Evolutionary conservation across 2,888 invertebrate genomes (phyloP).

Genomic region (Thymelicus sylvestris): DNA sequence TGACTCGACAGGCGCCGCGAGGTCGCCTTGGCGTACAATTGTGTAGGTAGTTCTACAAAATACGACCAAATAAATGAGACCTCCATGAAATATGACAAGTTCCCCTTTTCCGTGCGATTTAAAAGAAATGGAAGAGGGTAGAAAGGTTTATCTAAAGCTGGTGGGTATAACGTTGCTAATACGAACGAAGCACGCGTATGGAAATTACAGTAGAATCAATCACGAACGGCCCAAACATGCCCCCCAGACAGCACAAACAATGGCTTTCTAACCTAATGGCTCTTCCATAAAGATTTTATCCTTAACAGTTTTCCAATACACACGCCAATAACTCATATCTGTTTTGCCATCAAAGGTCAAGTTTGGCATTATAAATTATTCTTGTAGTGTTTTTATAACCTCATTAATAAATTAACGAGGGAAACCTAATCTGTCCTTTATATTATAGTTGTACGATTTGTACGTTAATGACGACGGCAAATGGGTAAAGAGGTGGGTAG

Average conservation of each 20-base stretch:
- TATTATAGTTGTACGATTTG: no score
- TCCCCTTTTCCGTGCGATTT: conserved; percentile 46
- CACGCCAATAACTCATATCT: conserved; percentile 32
- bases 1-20: conserved; percentile 82
- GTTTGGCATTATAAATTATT: conserved; percentile 20
- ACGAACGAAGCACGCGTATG: conserved; percentile 81
- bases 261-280: conserved; percentile 67
- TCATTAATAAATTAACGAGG: no score
- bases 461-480: no score
- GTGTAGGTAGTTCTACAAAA: conserved; percentile 72
- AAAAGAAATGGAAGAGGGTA: conserved; percentile 42
- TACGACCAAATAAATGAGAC: conserved; percentile 59
- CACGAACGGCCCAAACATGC: conserved; percentile 77
- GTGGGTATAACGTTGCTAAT: conserved; percentile 78
- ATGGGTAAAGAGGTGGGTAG: no score
- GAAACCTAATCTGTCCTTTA: no score
- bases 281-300: conserved; percentile 65
- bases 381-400: background rate
- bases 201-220: conserved; percentile 83
- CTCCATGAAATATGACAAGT: conserved; percentile 54
- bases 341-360: conserved; percentile 24
- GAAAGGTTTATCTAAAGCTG: conserved; percentile 53
- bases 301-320: conserved; percentile 41
- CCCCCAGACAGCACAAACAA: conserved; percentile 73
- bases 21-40: conserved; percentile 75